phyloP scores from a whole-genome alignment of 2,888 invertebrate species.

The Icerya purchasi region DNA sequence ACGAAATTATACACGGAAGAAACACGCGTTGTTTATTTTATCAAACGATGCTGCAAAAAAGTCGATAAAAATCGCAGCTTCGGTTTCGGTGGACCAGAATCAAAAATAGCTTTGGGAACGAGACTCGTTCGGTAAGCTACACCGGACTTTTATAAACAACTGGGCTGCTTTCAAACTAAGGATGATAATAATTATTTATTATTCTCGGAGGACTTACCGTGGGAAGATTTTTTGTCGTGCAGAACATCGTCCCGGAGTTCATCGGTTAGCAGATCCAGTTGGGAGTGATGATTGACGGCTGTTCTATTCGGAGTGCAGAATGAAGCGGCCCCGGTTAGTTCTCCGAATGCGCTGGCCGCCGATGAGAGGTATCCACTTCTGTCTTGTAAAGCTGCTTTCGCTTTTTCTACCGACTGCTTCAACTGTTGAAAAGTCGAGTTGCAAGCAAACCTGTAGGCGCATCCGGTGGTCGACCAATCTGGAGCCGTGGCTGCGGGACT shows the following conservation, averaged over 20 bases:
- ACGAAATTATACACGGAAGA: too few species aligned
- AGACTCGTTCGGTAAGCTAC: not conserved
- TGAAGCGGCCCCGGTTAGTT: constrained; percentile 25
- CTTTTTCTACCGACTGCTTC: constrained; percentile 75
- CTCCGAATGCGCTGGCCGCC: constrained; percentile 43
- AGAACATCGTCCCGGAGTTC: constrained; percentile 11
- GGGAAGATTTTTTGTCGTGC: constrained; percentile 11
- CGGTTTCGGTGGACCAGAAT: too few species aligned
- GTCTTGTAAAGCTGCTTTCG: constrained; percentile 65
- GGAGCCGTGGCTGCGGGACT: constrained; percentile 9
- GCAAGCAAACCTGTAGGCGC: constrained; percentile 45
- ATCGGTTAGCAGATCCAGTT: constrained; percentile 14
- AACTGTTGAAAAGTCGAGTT: constrained; percentile 74
- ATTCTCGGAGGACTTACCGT: constrained; percentile 6
- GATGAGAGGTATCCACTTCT: constrained; percentile 45
- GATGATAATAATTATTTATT: not conserved
- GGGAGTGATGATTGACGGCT: constrained; percentile 13
- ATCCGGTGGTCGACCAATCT: constrained; percentile 22
- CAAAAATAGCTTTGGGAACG: too few species aligned
- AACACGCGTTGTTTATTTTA: too few species aligned
- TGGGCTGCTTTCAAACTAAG: not conserved
- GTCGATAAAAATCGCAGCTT: too few species aligned
- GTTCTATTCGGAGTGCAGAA: constrained; percentile 18
- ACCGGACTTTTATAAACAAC: not conserved
- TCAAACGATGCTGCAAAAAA: too few species aligned